phyloP scores from a whole-genome alignment of 2,888 invertebrate species.

The Tolmerus cingulatus region DNA sequence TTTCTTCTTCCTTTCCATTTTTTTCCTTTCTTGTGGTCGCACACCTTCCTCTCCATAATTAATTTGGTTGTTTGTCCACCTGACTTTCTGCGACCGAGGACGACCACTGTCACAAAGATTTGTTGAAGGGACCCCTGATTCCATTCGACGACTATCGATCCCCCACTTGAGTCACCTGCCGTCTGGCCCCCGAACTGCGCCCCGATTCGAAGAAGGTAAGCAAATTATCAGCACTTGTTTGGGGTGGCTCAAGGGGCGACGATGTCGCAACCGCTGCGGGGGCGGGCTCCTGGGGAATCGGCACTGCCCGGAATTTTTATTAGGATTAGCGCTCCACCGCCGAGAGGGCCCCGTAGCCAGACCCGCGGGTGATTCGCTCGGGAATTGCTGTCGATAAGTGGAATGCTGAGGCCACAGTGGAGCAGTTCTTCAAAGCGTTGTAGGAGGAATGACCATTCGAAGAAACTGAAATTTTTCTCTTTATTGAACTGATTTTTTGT shows the following conservation, averaged over 20 bases:
- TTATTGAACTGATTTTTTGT: no score
- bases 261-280: background rate
- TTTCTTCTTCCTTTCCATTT: background rate
- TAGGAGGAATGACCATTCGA: no score
- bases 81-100: background rate
- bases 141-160: background rate
- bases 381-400: no score
- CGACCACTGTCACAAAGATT: background rate
- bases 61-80: background rate
- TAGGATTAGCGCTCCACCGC: background rate
- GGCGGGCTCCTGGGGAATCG: background rate
- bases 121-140: background rate
- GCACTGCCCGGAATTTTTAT: conserved; percentile 1
- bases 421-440: no score
- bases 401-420: no score
- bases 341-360: background rate
- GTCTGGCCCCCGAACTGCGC: background rate
- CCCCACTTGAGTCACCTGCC: background rate
- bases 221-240: conserved; percentile 28
- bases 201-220: background rate
- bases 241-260: background rate
- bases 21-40: background rate
- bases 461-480: no score
- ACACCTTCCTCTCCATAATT: background rate
- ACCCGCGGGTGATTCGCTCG: background rate